These are phyloP conservation scores for Neomorphus geoffroyi DNA, from an alignment of 2,797 vertebrate species.

Conservation along the genomic window DNA sequence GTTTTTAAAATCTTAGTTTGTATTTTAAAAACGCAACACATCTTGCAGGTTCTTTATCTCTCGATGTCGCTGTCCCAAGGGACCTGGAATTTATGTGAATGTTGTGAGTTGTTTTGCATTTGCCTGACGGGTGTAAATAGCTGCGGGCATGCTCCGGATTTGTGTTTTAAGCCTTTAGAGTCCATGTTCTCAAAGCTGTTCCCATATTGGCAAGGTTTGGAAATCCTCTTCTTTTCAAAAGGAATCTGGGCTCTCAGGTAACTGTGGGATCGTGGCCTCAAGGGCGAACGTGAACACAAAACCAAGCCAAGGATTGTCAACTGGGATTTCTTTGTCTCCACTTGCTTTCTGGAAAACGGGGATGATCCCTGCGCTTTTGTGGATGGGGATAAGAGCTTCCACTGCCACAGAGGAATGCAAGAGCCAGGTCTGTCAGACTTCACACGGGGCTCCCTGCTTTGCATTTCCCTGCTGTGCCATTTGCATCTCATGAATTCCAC, in stretches of 20 bases:
- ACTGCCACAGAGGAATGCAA: background rate
- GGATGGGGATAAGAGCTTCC: background rate
- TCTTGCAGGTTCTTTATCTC: background rate
- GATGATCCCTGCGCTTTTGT: fast-evolving
- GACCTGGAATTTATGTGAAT: background rate
- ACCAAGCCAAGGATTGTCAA: background rate
- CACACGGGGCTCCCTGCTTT: background rate
- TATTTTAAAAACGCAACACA: background rate
- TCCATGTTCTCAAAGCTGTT: background rate
- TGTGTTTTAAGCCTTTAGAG: background rate
- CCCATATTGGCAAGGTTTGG: background rate
- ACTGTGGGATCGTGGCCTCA: background rate
- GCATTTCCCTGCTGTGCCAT: slow-evolving; percentile 27
- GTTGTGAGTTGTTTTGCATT: background rate
- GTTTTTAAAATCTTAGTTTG: background rate
- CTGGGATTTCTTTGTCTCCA: background rate
- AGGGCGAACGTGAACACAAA: background rate
- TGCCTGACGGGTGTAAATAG: background rate
- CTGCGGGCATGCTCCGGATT: background rate
- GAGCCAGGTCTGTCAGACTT: background rate
- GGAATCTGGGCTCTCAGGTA: background rate
- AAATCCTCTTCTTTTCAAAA: background rate
- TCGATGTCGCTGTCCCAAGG: background rate
- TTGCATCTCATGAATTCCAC: slow-evolving; percentile 42
- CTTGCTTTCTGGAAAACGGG: background rate